Conservation (phyloP, 2,888 invertebrate species). For the Caradrina kadenii region DNA sequence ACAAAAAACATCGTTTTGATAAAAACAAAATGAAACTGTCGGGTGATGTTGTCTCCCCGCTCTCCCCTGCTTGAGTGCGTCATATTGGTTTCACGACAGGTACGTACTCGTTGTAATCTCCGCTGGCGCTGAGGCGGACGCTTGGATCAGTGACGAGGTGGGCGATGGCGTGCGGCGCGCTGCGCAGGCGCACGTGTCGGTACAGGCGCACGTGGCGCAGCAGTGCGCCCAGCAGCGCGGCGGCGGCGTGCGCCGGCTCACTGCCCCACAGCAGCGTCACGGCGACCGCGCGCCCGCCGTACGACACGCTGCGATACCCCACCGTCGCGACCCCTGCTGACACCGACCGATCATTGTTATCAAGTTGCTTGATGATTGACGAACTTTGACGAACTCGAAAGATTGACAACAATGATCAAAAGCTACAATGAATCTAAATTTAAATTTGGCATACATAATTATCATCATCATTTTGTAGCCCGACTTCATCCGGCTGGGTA, state of each 20-base stretch:
- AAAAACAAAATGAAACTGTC: no score
- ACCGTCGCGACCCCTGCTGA: not conserved
- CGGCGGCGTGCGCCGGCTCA: conserved; percentile 92
- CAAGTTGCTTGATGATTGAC: not conserved
- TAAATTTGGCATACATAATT: no score
- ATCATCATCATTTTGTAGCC: no score
- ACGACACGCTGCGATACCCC: conserved; percentile 79
- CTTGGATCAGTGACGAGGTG: not conserved
- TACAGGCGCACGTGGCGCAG: conserved; percentile 93
- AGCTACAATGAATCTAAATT: no score
- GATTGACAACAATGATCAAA: not conserved
- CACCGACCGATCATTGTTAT: not conserved
- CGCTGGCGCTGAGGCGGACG: not conserved
- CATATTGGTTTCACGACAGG: no score
- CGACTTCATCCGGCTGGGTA: no score
- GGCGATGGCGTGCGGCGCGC: not conserved
- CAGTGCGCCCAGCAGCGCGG: conserved; percentile 94
- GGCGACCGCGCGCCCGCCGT: conserved; percentile 87
- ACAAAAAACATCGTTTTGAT: no score
- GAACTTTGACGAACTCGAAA: no score
- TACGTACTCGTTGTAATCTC: conserved; percentile 17
- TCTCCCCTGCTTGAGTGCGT: no score
- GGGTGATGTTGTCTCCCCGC: no score
- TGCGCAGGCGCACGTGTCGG: conserved; percentile 79
- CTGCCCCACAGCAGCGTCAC: conserved; percentile 94